Conservation (phyloP, 30 jellyfish, hydroid and myxozoan species). For the Hydractinia echinata region DNA sequence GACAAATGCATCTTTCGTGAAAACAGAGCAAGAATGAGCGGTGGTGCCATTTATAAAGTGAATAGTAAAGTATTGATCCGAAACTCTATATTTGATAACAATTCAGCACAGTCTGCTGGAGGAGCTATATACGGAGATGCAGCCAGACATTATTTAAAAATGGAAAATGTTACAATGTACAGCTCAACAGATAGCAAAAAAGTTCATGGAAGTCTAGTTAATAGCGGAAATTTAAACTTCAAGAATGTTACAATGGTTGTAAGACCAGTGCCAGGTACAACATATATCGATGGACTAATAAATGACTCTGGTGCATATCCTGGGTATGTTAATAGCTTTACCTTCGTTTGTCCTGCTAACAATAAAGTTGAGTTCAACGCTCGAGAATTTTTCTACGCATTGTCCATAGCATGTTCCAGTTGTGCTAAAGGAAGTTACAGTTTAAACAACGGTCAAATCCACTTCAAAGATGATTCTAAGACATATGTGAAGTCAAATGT, state of each 20-base stretch:
- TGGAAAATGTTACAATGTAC: neutral
- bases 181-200: too few species aligned
- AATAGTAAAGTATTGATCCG: neutral
- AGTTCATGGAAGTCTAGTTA: too few species aligned
- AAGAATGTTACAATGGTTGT: too few species aligned
- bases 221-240: too few species aligned
- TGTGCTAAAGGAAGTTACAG: neutral
- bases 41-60: neutral
- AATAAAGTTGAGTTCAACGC: neutral
- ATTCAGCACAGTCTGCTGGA: neutral
- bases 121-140: constrained; percentile 2
- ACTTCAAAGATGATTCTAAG: neutral
- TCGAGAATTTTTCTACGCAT: neutral
- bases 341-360: neutral
- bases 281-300: neutral
- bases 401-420: neutral
- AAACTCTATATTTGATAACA: neutral
- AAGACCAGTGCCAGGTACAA: too few species aligned
- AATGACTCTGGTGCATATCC: neutral
- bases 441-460: neutral
- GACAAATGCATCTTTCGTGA: too few species aligned
- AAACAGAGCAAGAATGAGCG: neutral
- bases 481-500: neutral
- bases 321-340: neutral
- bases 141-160: neutral